Conservation (phyloP, 2,113 vertebrate species). For the Heterocephalus glaber region DNA sequence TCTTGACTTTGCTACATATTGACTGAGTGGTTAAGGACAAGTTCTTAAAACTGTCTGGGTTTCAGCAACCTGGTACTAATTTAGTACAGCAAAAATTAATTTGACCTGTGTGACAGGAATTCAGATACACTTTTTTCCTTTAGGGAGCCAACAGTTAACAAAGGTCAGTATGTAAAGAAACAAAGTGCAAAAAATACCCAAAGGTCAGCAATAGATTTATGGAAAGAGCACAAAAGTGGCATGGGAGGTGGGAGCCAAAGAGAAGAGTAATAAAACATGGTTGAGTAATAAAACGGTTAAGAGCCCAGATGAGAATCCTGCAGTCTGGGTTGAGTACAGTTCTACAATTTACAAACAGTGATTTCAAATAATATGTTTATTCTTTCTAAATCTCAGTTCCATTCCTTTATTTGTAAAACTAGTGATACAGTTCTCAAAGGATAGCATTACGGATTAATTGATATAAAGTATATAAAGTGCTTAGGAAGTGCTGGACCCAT, state of each 20-base stretch:
- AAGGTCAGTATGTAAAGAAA: neutral
- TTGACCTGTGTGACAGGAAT: neutral
- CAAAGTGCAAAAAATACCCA: neutral
- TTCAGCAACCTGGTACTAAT: neutral
- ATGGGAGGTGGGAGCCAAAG: neutral
- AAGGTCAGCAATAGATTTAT: neutral
- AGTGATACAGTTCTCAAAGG: conserved; percentile 14
- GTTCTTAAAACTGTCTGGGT: neutral
- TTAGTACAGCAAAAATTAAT: neutral
- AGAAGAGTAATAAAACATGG: neutral
- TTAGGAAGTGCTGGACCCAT: neutral
- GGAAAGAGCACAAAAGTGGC: neutral
- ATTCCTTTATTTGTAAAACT: conserved; percentile 22
- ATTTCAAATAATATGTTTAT: neutral
- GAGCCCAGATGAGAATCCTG: neutral
- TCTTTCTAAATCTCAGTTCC: neutral
- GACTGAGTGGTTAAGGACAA: neutral
- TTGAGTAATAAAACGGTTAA: too few species aligned
- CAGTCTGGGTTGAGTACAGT: neutral
- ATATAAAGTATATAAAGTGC: neutral
- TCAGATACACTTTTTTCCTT: neutral
- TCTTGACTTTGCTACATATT: neutral
- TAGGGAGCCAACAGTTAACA: neutral
- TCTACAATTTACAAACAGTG: neutral
- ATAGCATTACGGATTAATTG: neutral